These are phyloP conservation scores for Danio rerio DNA, from an alignment of 2,113 vertebrate genomes.

Conservation along the genomic window GRCz12tu NC_133178.1:59682501-59683000, in stretches of 20 bases:
- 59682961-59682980: neutral
- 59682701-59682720: neutral
- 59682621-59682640: constrained; percentile 38
- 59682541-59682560: neutral
- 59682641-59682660: constrained; percentile 32
- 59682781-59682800: neutral
- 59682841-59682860: neutral
- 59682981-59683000: neutral
- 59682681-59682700: constrained; percentile 12
- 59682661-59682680: constrained; percentile 20
- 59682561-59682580: constrained; percentile 34
- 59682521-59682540: constrained; percentile 30
- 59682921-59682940: constrained; percentile 6
- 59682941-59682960: constrained; percentile 4
- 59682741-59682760: constrained; percentile 15
- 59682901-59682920: constrained; percentile 2
- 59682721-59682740: constrained; percentile 24
- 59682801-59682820: neutral
- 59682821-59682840: neutral
- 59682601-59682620: constrained; percentile 46
- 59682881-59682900: constrained; percentile 6
- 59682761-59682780: neutral
- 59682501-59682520: constrained; percentile 40
- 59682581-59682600: constrained; percentile 30
- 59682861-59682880: neutral